These are phyloP conservation scores for Apteryx owenii DNA, from an alignment of 2,113 vertebrate genomes.

Conservation along the genomic window DNA sequence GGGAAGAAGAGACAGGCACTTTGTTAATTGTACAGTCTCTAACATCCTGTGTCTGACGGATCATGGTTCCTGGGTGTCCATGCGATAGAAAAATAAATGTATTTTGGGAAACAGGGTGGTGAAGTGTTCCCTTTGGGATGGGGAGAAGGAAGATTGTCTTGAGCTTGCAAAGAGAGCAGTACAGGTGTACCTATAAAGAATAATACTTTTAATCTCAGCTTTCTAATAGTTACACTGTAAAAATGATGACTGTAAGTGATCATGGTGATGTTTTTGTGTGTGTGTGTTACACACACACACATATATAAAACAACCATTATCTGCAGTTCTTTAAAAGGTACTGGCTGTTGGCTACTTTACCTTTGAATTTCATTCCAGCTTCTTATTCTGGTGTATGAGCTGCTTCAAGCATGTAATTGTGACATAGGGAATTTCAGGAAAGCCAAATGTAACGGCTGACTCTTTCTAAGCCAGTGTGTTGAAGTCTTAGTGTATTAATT, in stretches of 20 bases:
- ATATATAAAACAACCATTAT: not conserved
- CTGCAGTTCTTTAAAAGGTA: not conserved
- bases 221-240: not conserved
- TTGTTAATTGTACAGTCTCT: not conserved
- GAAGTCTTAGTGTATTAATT: not conserved
- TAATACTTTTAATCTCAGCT: not conserved
- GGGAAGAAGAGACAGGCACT: not conserved
- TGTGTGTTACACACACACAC: not conserved
- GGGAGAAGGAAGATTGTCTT: not conserved
- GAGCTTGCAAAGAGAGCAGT: not conserved
- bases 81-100: not conserved
- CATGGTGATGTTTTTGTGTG: not conserved
- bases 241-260: not conserved
- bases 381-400: not conserved
- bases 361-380: not conserved
- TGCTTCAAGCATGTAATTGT: not conserved
- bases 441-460: not conserved
- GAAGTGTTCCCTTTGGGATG: not conserved
- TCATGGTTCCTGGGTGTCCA: too few relatives aligned
- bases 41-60: not conserved
- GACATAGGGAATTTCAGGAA: not conserved
- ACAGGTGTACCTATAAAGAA: not conserved
- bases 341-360: not conserved
- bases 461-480: conserved; percentile 10
- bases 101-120: not conserved